Percentiles rank a stretch among this genome's conserved stretches.
Evolutionary conservation across 1,140 invertebrate genomes (phyloP).

Genomic region (Drosophila parabipectinata): DNA sequence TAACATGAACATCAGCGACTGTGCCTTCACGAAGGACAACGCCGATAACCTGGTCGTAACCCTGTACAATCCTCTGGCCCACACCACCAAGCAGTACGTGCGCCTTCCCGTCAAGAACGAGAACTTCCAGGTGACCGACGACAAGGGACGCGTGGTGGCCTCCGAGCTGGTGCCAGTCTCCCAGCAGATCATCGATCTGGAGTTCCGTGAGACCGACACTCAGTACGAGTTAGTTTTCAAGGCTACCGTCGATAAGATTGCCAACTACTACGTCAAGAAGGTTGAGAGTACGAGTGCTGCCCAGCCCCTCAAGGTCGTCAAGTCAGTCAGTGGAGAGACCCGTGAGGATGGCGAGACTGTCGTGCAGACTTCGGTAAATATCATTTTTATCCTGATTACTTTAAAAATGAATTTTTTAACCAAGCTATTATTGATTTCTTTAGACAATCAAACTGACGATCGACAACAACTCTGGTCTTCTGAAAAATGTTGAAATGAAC

Average conservation of each 20-base stretch:
- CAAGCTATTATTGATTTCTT: too few species aligned
- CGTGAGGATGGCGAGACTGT: conserved; percentile 37
- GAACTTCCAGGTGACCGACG: conserved; percentile 88
- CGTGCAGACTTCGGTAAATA: conserved; percentile 59
- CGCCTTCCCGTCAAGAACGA: conserved; percentile 88
- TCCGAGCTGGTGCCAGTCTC: conserved; percentile 88
- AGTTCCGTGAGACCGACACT: conserved; percentile 87
- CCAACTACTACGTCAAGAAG: conserved; percentile 55
- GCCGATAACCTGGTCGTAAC: conserved; percentile 88
- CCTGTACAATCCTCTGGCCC: conserved; percentile 93
- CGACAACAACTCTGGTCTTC: conserved; percentile 80
- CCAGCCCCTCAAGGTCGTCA: not conserved
- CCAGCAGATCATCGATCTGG: conserved; percentile 86
- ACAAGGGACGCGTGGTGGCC: conserved; percentile 63
- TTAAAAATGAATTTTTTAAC: not conserved
- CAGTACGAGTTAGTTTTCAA: conserved; percentile 88
- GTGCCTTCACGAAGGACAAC: conserved; percentile 79
- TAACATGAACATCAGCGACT: conserved; percentile 88
- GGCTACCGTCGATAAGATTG: conserved; percentile 83
- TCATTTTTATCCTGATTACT: not conserved
- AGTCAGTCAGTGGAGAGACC: conserved; percentile 4
- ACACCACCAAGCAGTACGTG: conserved; percentile 87
- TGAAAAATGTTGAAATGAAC: conserved; percentile 86
- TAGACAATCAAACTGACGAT: conserved; percentile 53
- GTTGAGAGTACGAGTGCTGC: not conserved